These are phyloP conservation scores for Meriones psammophilus DNA, from an alignment of 2,797 vertebrate species.

Conservation along the genomic window DNA sequence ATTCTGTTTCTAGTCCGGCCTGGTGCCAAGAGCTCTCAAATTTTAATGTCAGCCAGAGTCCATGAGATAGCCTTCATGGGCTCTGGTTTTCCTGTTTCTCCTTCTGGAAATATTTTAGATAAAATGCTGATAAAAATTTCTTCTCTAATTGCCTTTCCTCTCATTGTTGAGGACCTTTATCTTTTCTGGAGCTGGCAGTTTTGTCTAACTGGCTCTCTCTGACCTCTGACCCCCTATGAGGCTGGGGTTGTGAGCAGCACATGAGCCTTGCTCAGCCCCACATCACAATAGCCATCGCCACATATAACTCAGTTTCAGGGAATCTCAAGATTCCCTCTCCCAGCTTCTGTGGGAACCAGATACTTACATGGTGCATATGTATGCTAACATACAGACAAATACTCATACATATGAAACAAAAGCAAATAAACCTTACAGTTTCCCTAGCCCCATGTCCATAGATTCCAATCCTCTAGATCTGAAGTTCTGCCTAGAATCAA, in stretches of 20 bases:
- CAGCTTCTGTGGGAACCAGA: neutral
- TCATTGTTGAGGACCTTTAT: neutral
- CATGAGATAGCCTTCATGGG: neutral
- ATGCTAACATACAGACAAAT: neutral
- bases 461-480: neutral
- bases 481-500: neutral
- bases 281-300: neutral
- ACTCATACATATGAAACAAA: neutral
- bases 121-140: neutral
- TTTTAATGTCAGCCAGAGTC: neutral
- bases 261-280: neutral
- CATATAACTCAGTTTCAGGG: neutral
- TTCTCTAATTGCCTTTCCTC: neutral
- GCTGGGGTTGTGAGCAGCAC: too few species aligned
- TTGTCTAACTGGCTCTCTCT: neutral
- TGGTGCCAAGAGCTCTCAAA: neutral
- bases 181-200: neutral
- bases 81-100: neutral
- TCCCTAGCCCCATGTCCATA: neutral
- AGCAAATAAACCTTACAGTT: neutral
- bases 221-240: neutral
- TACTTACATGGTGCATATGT: neutral
- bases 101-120: neutral
- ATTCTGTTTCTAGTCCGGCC: neutral
- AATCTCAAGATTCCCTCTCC: neutral